Evolutionary conservation across 92 coral and sea anemone genomes (phyloP), one percentile per base, ranked within the genome.

Genomic region (Montipora capitata): DNA sequence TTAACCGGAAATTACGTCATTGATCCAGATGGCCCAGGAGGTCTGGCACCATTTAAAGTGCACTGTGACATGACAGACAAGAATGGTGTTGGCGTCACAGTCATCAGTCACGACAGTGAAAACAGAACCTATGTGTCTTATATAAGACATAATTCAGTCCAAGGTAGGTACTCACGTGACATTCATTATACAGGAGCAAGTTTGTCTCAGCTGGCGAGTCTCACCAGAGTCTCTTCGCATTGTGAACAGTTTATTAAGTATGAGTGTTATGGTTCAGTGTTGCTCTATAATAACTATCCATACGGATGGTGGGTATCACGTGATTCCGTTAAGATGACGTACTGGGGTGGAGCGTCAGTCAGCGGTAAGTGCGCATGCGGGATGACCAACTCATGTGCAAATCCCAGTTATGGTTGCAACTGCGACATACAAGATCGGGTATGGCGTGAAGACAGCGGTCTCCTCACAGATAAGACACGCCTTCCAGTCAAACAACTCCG

Each of bases 351-450:
- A 8, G 77, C 77, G 45, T 72, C 77, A 15, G 27, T 84, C 85
- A 80, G 82, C 27, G 79, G 87, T n/a, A 89, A 89, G 81, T 92
- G 95, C 79, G 88, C 92, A 52, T 93, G 96, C 79, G 94, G 85
- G 51, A 78, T 84, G 80, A 68, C 87, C 70, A 65, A 79, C 73
- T 64, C 80, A 42, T 88, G 93, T 39, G 76, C 82, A 81, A 20
- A 80, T 41, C 40, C 77, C 45, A 57, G 39, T 10, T 68, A 51
- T 38, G 86, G 78, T 70, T 90, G 94, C 64, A 90, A 93, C 81
- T 93, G 96, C 66, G 96, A 93, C 40, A 85, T 27, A 49, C 75
- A 92, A 27, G 91, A 89, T 68, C 0, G 0, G 0, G 81, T 48
- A 11, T 85, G 94, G 88, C 83, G 93, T 39, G 95, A 88, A 81